Evolutionary conservation across 2,113 vertebrate genomes (phyloP), one percentile per base, ranked within the genome.

Genomic region (Dissostichus mawsoni): DNA sequence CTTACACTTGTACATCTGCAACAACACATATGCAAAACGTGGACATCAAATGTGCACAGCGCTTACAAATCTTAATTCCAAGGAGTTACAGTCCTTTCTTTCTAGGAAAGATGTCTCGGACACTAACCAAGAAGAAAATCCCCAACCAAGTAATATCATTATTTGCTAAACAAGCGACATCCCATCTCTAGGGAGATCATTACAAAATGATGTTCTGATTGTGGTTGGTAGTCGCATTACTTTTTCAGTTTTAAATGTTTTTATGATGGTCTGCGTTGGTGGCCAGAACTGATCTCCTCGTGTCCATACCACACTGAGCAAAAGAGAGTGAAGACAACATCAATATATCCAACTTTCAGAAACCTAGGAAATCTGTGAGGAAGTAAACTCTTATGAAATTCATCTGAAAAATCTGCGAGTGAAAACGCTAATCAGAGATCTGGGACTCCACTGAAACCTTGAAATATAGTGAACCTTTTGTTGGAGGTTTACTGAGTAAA

Each of bases 331-430:
- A 76, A 63, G 69, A 82, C 53, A 16, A 14, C 69, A 73, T 16
- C 25, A 57, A 80, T 61, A 75, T 51, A 67, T 66, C 59, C 45
- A 72, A 76, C 8, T 25, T 18, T 70, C 45, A 76, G 17, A 74
- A 64, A 81, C 20, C 48, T 56, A 73, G 73, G 36, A 76, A 64
- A 67, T 73, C 59, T 70, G 48, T 16, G 59, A 52, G 52, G 62
- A 63, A 71, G 53, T 57, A 57, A 76, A 75, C 44, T 33, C 82
- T 73, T 62, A 58, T 81, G 63, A 69, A 75, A 84, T 80, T 74
- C 44, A 78, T 68, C n/a, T 51, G 18, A 57, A 74, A 76, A 18
- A 6, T 66, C 62, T 48, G 23, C 6, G 2, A 50, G 10, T 63
- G 51, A 23, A 66, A 0, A 14, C 48, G 44, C 57, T 5, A 55